Percentiles rank a stretch among this genome's conserved stretches.
Conservation (phyloP, 2,113 vertebrate species). For the Galemys pyrenaicus region DNA sequence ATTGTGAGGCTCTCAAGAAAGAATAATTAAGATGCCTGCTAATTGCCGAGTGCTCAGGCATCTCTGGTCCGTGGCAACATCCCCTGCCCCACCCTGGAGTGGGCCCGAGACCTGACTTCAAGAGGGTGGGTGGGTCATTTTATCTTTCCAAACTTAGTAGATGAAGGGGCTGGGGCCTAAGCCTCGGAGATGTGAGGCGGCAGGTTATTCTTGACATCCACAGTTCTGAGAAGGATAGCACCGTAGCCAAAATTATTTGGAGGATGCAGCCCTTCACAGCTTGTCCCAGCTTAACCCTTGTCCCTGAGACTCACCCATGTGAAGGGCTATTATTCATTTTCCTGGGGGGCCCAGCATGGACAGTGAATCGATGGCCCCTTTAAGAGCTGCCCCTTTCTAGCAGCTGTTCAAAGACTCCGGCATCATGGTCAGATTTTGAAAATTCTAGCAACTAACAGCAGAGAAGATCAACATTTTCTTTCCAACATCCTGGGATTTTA, state of each 20-base stretch:
- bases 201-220: too few species aligned
- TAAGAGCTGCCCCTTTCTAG: constrained; percentile 49
- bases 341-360: constrained; percentile 72
- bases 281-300: constrained; percentile 76
- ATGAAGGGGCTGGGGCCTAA: too few species aligned
- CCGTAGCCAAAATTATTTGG: constrained; percentile 74
- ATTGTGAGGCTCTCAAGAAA: too few species aligned
- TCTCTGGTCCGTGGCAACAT: too few species aligned
- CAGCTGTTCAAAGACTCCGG: constrained; percentile 52
- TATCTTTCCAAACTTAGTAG: too few species aligned
- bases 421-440: constrained; percentile 59
- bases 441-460: constrained; percentile 67
- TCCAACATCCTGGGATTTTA: not conserved
- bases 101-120: too few species aligned
- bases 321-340: constrained; percentile 70
- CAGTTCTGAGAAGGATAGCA: constrained; percentile 70
- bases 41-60: too few species aligned
- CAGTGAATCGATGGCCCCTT: constrained; percentile 67
- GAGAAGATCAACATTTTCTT: constrained; percentile 70
- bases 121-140: too few species aligned
- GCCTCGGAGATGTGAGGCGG: too few species aligned
- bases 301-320: constrained; percentile 70
- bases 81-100: too few species aligned
- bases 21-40: too few species aligned
- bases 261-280: constrained; percentile 70